phyloP scores from a whole-genome alignment of 2,797 vertebrate genomes.

The Catostomus latipinnis region DNA sequence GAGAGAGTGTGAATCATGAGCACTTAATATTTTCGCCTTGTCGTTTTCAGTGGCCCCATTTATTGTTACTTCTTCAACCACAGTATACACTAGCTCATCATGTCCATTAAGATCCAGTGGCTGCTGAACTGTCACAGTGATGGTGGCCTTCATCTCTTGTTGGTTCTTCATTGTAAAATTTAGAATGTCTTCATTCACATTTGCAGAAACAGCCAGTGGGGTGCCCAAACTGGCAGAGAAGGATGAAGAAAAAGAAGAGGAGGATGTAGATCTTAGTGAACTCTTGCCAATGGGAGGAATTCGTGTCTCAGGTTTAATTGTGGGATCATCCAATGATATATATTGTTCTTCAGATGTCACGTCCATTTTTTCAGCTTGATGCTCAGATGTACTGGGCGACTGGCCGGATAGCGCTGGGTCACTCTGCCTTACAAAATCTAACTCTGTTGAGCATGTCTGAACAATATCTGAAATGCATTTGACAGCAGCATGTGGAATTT shows the following conservation, averaged over 20 bases:
- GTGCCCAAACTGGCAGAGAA: conserved; percentile 69
- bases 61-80: conserved; percentile 95
- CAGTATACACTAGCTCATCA: conserved; percentile 95
- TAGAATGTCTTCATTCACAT: conserved; percentile 60
- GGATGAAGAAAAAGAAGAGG: conserved; percentile 69
- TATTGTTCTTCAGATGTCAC: conserved; percentile 48
- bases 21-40: conserved; percentile 90
- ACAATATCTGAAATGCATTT: background rate
- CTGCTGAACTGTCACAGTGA: conserved; percentile 94
- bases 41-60: conserved; percentile 83
- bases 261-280: conserved; percentile 74
- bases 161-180: conserved; percentile 70
- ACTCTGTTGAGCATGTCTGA: conserved; percentile 15
- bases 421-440: conserved; percentile 21
- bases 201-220: conserved; percentile 61
- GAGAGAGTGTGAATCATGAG: conserved; percentile 86
- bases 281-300: conserved; percentile 93
- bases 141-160: conserved; percentile 88
- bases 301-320: conserved; percentile 83
- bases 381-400: conserved; percentile 25
- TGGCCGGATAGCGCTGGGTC: background rate
- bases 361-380: conserved; percentile 30
- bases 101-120: conserved; percentile 92
- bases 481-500: conserved; percentile 14
- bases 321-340: conserved; percentile 67